Conservation (phyloP, 2,797 vertebrate species). For the Gorsachius magnificus region DNA sequence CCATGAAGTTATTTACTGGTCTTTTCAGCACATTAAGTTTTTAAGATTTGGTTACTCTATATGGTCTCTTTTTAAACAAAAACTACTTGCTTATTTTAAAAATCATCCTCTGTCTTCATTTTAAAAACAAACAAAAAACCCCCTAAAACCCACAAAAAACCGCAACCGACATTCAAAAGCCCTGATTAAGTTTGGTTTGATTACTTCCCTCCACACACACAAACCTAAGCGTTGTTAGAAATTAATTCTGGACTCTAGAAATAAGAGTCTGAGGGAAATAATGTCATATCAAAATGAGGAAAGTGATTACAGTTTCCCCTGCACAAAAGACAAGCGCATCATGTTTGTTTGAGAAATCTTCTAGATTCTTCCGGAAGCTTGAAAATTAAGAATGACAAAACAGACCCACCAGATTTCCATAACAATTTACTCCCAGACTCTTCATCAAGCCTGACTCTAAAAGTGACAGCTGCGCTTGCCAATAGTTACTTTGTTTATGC, state of each 20-base stretch:
- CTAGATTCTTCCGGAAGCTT: not conserved
- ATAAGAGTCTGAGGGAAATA: not conserved
- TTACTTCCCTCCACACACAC: not conserved
- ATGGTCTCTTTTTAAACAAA: not conserved
- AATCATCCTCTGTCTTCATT: not conserved
- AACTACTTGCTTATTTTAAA: not conserved
- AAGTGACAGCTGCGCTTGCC: not conserved
- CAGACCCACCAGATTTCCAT: not conserved
- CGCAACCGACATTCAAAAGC: not conserved
- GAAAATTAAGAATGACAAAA: not conserved
- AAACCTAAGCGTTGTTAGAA: not conserved
- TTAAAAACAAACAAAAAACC: not conserved
- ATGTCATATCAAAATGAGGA: not conserved
- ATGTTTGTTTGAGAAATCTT: not conserved
- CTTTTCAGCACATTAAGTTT: not conserved
- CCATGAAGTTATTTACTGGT: not conserved
- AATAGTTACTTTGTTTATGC: conserved; percentile 1
- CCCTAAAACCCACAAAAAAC: not conserved
- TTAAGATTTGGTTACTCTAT: not conserved
- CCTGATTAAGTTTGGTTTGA: not conserved
- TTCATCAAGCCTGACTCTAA: not conserved
- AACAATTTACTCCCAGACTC: not conserved
- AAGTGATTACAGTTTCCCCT: not conserved
- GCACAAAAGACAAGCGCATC: not conserved
- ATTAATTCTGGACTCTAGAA: not conserved